phyloP scores from a whole-genome alignment of 2,888 invertebrate genomes.

The Gryllus longicercus region DNA sequence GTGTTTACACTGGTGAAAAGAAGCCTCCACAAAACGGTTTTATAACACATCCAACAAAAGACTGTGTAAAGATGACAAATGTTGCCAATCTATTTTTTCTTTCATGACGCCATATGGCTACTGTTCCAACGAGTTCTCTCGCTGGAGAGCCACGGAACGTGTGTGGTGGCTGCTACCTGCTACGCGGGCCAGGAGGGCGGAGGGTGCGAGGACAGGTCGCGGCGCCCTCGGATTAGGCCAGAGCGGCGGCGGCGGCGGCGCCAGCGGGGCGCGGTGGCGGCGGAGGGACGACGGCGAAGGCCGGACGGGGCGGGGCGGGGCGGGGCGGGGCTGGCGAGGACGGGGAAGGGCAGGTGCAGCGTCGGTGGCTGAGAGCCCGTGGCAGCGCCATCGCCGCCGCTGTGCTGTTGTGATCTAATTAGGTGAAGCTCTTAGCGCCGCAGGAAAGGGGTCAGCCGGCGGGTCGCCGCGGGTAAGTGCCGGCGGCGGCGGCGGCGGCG shows the following conservation, averaged over 20 bases:
- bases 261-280: background rate
- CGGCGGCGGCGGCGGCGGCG: background rate
- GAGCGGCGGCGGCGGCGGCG: background rate
- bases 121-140: no score
- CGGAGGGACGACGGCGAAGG: background rate
- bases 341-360: background rate
- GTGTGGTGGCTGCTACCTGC: no score
- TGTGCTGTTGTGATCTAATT: background rate
- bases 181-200: background rate
- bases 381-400: background rate
- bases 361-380: background rate
- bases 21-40: no score
- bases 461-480: constrained; percentile 24
- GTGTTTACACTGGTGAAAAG: no score
- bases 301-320: background rate
- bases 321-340: background rate
- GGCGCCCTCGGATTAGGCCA: background rate
- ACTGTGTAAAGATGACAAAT: no score
- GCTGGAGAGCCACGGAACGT: no score
- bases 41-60: no score
- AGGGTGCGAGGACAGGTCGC: background rate
- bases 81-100: no score
- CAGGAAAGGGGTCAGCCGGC: constrained; percentile 27
- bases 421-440: constrained; percentile 8
- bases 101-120: no score